A percentile compares a stretch with the other conserved stretches of the same genome.
Evolutionary conservation across 2,888 invertebrate genomes (phyloP).

Genomic region (Drosophila planitibia): DNA sequence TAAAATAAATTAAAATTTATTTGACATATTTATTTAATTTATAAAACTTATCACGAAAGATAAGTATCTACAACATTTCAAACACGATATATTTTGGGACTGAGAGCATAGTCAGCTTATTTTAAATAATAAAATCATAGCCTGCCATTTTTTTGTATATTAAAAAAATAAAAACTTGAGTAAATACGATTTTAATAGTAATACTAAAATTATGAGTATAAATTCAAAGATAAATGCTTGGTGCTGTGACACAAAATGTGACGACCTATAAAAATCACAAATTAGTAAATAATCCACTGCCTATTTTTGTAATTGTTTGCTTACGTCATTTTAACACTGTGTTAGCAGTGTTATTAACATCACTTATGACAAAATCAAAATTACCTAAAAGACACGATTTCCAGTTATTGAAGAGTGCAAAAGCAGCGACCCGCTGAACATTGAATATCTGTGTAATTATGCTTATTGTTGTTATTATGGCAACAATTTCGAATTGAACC

Average conservation of each 20-base stretch:
- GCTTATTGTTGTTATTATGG: slow-evolving; percentile 34
- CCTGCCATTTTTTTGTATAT: not conserved
- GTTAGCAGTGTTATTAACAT: slow-evolving; percentile 5
- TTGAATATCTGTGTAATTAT: slow-evolving; percentile 32
- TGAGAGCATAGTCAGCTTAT: not conserved
- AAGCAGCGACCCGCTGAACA: slow-evolving; percentile 24
- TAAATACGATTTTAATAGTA: not conserved
- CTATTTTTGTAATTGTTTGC: not conserved
- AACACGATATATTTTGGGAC: not conserved
- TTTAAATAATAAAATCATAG: not conserved
- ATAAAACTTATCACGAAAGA: not conserved
- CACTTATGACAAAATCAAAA: not conserved
- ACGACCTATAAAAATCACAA: not conserved
- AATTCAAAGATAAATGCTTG: not conserved
- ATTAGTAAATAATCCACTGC: not conserved
- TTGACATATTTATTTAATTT: not conserved
- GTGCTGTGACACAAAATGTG: not conserved
- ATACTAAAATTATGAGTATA: not conserved
- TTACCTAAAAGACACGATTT: not conserved
- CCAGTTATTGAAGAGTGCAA: slow-evolving; percentile 24
- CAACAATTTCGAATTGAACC: slow-evolving; percentile 57
- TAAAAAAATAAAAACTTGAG: not conserved
- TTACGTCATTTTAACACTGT: not conserved
- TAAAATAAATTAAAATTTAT: not conserved
- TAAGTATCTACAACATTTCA: not conserved